Evolutionary conservation across 2,797 vertebrate species (phyloP), one percentile per base, ranked within the genome.

Genomic region (Artibeus lituratus): DNA sequence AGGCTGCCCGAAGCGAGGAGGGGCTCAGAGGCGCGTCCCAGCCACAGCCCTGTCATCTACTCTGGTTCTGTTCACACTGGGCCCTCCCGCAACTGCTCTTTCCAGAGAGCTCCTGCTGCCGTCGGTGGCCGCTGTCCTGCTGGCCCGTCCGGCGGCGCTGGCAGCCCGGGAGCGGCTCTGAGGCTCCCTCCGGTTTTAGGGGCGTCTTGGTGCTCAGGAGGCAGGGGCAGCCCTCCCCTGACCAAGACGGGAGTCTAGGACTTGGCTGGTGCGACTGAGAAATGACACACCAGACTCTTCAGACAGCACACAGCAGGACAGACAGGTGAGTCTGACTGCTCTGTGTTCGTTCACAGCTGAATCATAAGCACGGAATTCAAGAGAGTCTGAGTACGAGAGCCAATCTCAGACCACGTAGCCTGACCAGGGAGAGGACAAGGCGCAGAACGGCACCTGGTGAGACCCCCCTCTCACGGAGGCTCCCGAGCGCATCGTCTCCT

Each of bases 261-360:
- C 95, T 94, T 55, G 65, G 49, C 82, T 83, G 26, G 69, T 16
- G 85, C 85, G 78, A 72, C 37, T 90, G 77, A 89, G 76, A 93
- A 96, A 72, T 2, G 94, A 97, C 26, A 49, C 42, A 65, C 29
- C 24, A 37, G 39, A 35, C 35, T 59, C n/a, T 24, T 72, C 49
- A 53, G 47, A 70, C 91, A 97, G 93, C 90, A 95, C 84, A 95
- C 49, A 97, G 93, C 35, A 90, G 94, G 95, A 82, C 42, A 10
- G 15, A 97, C 87, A 96, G 59, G 69, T 32, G 83, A 65, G 8
- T 67, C 86, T 86, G 65, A 53, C 37, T 51, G 44, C 51, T 67
- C 85, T 7, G 78, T 35, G 92, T 84, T 93, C 95, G 95, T 16
- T 76, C 22, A 82, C 72, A 92, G 94, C 7, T 96, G 96, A 97